Conservation (phyloP, 2,888 invertebrate genomes). For the Drosophila borborema region DNA sequence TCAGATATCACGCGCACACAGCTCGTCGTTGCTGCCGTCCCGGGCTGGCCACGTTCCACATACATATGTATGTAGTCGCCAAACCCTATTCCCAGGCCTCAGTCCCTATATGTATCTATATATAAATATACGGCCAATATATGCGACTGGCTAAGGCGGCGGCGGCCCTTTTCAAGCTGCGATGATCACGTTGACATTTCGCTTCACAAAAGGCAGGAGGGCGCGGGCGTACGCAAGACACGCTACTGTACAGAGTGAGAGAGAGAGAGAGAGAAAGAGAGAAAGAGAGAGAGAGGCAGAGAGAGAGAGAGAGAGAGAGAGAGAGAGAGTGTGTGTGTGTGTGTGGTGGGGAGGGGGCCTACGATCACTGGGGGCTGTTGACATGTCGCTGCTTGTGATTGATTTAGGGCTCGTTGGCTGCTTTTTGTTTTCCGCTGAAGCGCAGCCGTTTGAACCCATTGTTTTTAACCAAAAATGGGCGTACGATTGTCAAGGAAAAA, state of each 20-base stretch:
- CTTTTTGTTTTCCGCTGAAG: conserved; percentile 73
- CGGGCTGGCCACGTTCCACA: conserved; percentile 54
- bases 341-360: background rate
- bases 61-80: conserved; percentile 4
- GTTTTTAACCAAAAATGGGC: conserved; percentile 74
- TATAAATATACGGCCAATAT: conserved; percentile 64
- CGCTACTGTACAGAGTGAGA: conserved; percentile 3
- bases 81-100: conserved; percentile 23
- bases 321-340: background rate
- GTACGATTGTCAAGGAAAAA: conserved; percentile 55
- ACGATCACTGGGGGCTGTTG: conserved; percentile 55
- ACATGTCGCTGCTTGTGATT: conserved; percentile 77
- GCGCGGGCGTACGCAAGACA: conserved; percentile 6
- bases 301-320: background rate
- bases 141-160: conserved; percentile 35
- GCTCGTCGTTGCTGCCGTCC: conserved; percentile 18
- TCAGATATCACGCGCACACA: conserved; percentile 74
- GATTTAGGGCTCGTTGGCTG: conserved; percentile 76
- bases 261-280: background rate
- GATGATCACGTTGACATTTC: conserved; percentile 78
- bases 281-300: background rate
- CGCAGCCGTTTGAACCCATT: conserved; percentile 79
- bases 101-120: conserved; percentile 10
- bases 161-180: conserved; percentile 77
- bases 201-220: conserved; percentile 31